Base-by-base conservation (phyloP, 2,797 vertebrate species). In the Amniataba percoides region DNA sequence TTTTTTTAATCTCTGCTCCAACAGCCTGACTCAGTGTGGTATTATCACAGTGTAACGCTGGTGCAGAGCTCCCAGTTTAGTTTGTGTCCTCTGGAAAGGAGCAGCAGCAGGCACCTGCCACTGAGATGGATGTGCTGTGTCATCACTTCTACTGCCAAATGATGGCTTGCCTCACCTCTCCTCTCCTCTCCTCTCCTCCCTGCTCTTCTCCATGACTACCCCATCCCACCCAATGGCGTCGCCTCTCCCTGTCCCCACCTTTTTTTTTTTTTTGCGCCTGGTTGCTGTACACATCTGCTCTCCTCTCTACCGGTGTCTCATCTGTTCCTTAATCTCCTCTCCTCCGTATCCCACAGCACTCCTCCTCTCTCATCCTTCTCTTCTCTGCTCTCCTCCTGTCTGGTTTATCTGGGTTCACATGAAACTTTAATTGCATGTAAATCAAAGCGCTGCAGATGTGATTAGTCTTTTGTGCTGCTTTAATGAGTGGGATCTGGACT, bases 371-470 rank as follows among this genome's bases (percentile, higher is more conserved):
- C 31, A 51, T 55, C 74, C 65, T n/a, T 14, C 57, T 39, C 65
- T n/a, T 42, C 71, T 77, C 23, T 25, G 39, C 70, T 66, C 55
- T 43, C 68, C 58, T 55, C 68, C 71, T 36, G 55, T 65, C 85
- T 78, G 61, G 79, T 89, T 89, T 90, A 89, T 92, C 87, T 86
- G 74, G 80, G 77, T 85, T 87, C 86, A 79, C 86, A 90, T 90
- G 89, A 88, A 94, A 90, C 87, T 93, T 93, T 88, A 92, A 93
- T 92, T 92, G 86, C 89, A 91, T 93, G 93, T 92, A 91, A 92
- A 93, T 93, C 92, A 92, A 93, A 89, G 90, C 75, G 40, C 87
- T 81, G 84, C 88, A 84, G 83, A 91, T 86, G 86, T 87, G 92
- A 93, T 93, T 83, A 91, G 88, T 87, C 92, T 87, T 91, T 90